Conservation (phyloP, 2,113 vertebrate genomes). For the Taxidea taxus region DNA sequence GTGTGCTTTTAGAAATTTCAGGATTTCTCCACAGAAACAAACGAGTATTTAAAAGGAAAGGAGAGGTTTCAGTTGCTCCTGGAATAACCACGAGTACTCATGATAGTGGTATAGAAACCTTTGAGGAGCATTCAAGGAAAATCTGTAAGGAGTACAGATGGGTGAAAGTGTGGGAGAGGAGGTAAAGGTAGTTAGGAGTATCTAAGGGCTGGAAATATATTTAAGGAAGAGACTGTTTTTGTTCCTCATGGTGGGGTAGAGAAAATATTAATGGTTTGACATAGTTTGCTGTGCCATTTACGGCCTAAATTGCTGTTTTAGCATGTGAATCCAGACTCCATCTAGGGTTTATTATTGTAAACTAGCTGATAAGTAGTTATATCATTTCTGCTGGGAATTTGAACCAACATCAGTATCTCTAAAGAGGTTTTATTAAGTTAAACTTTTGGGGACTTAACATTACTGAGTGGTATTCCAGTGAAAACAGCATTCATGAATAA, state of each 20-base stretch:
- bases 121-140: background rate
- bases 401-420: background rate
- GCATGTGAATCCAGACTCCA: background rate
- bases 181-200: background rate
- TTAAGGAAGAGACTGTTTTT: constrained; percentile 33
- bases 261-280: constrained; percentile 22
- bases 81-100: background rate
- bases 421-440: background rate
- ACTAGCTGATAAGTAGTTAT: background rate
- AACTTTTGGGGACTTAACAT: background rate
- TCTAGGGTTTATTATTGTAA: constrained; percentile 8
- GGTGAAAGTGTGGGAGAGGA: background rate
- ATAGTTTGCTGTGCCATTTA: background rate
- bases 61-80: background rate
- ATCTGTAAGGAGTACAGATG: background rate
- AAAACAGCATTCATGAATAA: background rate
- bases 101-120: background rate
- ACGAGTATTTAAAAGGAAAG: constrained; percentile 9
- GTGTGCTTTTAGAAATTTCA: background rate
- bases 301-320: background rate
- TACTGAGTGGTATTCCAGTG: background rate
- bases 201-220: background rate
- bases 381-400: constrained; percentile 16
- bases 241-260: constrained; percentile 6
- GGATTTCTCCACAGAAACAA: constrained; percentile 17